These are phyloP conservation scores for Smittia aterrima DNA, from an alignment of 2,888 invertebrate genomes.

Conservation along the genomic window DNA sequence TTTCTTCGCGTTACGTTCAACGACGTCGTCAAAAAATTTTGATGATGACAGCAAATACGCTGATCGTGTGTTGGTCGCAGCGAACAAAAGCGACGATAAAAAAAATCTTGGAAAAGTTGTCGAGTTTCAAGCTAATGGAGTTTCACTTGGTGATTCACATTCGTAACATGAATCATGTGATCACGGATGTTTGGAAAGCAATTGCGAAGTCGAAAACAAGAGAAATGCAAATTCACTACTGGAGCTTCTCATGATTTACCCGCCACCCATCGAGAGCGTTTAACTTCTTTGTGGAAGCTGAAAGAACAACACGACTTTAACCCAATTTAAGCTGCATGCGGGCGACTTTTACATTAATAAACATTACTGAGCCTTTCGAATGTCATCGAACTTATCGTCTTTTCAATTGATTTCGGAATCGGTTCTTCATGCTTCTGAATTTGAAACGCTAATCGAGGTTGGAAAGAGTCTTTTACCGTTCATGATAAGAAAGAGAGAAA, in stretches of 20 bases:
- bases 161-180: not conserved
- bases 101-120: not conserved
- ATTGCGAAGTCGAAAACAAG: not conserved
- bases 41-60: too few species aligned
- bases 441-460: slow-evolving; percentile 19
- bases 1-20: not conserved
- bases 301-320: slow-evolving; percentile 21
- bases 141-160: not conserved
- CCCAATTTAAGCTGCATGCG: slow-evolving; percentile 23
- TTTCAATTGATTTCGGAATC: slow-evolving; percentile 30
- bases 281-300: too few species aligned
- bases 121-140: not conserved
- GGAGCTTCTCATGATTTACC: not conserved
- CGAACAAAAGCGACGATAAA: not conserved
- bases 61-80: too few species aligned
- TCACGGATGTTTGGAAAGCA: too few species aligned
- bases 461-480: slow-evolving; percentile 25
- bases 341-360: slow-evolving; percentile 10
- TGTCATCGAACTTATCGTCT: slow-evolving; percentile 37
- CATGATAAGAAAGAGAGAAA: slow-evolving; percentile 37
- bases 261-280: not conserved
- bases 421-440: slow-evolving; percentile 18
- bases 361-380: not conserved
- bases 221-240: not conserved
- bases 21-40: too few species aligned